A percentile compares a stretch with the other conserved stretches of the same genome.
phyloP scores from a whole-genome alignment of 37 sponge, comb jelly and placozoan species.

The Bolinopsis microptera region DNA sequence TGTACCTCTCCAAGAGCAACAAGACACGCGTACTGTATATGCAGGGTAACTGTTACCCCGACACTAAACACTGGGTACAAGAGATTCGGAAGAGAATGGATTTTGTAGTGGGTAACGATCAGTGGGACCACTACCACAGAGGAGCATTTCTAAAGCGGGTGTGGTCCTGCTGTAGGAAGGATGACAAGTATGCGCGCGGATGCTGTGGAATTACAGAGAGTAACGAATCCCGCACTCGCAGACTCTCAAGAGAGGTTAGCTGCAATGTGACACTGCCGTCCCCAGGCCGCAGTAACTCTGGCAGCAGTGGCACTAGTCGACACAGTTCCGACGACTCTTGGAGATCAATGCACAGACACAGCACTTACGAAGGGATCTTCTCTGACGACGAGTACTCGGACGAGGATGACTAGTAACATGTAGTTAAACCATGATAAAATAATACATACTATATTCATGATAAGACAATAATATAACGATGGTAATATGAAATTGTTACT shows the following conservation, averaged over 20 bases:
- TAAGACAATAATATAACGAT: no score
- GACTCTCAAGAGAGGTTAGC: neutral
- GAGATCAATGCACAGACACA: neutral
- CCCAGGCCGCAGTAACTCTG: neutral
- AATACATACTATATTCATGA: no score
- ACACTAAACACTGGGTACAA: neutral
- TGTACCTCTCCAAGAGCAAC: constrained; percentile 1
- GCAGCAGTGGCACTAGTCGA: neutral
- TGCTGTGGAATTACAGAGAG: neutral
- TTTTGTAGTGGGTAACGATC: neutral
- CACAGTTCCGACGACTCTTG: neutral
- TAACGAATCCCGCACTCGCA: neutral
- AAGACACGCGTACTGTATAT: neutral
- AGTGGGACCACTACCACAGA: neutral
- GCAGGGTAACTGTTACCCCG: neutral
- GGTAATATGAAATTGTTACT: no score
- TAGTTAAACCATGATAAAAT: no score
- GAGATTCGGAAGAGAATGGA: neutral
- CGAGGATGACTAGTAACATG: constrained; percentile 10
- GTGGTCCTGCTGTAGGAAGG: neutral
- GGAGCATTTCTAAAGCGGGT: neutral
- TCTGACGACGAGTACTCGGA: constrained; percentile 5
- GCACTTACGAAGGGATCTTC: neutral
- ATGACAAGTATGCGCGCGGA: neutral
- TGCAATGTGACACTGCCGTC: neutral